These are phyloP conservation scores for Paramisgurnus dabryanus DNA, from an alignment of 2,113 vertebrate species.

Conservation along the genomic window DNA sequence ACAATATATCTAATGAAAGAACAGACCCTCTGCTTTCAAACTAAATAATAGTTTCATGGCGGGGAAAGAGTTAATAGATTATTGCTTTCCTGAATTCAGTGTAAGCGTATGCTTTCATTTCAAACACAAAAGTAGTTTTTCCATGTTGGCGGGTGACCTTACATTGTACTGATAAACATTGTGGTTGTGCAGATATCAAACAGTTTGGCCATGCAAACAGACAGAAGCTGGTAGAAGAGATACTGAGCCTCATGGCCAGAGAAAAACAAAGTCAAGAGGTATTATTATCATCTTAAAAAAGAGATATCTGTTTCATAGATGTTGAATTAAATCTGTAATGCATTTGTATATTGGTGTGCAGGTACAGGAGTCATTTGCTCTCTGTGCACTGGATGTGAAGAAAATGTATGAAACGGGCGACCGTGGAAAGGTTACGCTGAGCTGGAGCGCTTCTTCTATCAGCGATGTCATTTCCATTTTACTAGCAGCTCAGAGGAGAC, in stretches of 20 bases:
- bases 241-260: slow-evolving; percentile 86
- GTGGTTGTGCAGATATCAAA: slow-evolving; percentile 39
- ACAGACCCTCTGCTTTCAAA: too few relatives aligned
- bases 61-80: too few relatives aligned
- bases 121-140: too few relatives aligned
- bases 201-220: slow-evolving; percentile 73
- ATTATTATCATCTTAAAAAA: background rate
- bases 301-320: background rate
- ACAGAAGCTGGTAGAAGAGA: slow-evolving; percentile 73
- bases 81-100: too few relatives aligned
- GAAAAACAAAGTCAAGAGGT: slow-evolving; percentile 86
- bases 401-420: slow-evolving; percentile 56
- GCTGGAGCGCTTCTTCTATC: slow-evolving; percentile 72
- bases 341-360: slow-evolving; percentile 53
- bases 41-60: too few relatives aligned
- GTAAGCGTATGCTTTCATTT: too few relatives aligned
- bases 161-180: background rate
- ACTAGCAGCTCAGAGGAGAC: slow-evolving; percentile 74
- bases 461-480: slow-evolving; percentile 72
- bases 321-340: background rate
- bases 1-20: too few relatives aligned
- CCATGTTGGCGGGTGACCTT: too few relatives aligned
- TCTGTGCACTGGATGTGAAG: slow-evolving; percentile 83
- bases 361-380: slow-evolving; percentile 82
- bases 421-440: slow-evolving; percentile 9